A percentile compares a stretch with the other conserved stretches of the same genome.
Conservation (phyloP, 2,113 vertebrate species). For the Sprattus sprattus region DNA sequence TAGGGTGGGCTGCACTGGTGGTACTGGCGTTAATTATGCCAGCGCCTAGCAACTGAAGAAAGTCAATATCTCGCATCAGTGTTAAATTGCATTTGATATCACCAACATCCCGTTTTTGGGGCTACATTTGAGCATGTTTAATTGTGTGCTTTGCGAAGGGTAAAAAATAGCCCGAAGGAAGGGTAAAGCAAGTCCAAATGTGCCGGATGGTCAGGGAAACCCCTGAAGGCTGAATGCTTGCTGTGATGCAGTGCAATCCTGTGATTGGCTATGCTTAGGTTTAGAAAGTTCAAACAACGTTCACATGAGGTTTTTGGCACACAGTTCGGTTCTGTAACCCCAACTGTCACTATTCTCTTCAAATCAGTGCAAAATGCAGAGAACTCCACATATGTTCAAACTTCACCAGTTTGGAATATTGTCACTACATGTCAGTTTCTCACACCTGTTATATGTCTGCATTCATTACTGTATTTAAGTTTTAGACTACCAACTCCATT, state of each 20-base stretch:
- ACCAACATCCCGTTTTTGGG: not conserved
- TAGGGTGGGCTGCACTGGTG: no score
- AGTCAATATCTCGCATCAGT: not conserved
- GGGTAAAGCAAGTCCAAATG: conserved; percentile 60
- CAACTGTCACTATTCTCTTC: not conserved
- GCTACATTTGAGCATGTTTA: not conserved
- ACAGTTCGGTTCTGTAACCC: not conserved
- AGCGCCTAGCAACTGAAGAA: not conserved
- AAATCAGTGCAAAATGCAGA: not conserved
- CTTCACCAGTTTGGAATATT: not conserved
- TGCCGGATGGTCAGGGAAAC: conserved; percentile 55
- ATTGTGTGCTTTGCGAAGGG: conserved; percentile 38
- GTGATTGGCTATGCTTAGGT: not conserved
- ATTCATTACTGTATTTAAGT: not conserved
- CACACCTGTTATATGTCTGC: not conserved
- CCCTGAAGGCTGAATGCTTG: conserved; percentile 46
- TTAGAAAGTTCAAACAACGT: not conserved
- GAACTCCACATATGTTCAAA: not conserved
- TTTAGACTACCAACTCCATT: no score
- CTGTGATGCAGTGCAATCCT: conserved; percentile 51
- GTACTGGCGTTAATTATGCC: no score
- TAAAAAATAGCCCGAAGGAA: conserved; percentile 55
- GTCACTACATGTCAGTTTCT: not conserved
- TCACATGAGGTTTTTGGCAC: not conserved
- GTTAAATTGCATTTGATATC: not conserved